Conservation (phyloP, 2,888 invertebrate genomes). For the Neoaliturus tenellus region DNA sequence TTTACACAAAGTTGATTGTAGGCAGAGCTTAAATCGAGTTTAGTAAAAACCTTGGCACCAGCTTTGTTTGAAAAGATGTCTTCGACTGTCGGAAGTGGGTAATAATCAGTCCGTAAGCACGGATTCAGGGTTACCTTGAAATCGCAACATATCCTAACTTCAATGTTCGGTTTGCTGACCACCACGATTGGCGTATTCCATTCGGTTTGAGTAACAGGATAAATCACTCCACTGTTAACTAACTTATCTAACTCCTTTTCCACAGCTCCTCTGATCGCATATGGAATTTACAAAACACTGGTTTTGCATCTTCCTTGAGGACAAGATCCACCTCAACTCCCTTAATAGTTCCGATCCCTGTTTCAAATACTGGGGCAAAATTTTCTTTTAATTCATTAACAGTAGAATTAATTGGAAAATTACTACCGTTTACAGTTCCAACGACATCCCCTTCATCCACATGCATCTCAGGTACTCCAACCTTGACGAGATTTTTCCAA, state of each 20-base stretch:
- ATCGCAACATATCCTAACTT: constrained; percentile 3
- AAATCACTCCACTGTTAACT: background rate
- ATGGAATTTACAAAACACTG: background rate
- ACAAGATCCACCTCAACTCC: background rate
- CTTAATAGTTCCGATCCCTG: constrained; percentile 4
- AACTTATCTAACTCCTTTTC: background rate
- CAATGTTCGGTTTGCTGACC: background rate
- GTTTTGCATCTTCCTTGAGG: background rate
- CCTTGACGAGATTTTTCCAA: background rate
- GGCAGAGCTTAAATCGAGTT: background rate
- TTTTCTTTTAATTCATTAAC: background rate
- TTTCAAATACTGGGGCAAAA: background rate
- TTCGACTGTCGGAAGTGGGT: background rate
- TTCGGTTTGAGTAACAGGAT: background rate
- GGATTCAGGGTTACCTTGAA: background rate
- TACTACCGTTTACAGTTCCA: background rate
- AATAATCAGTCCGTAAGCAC: background rate
- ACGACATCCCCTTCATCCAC: background rate
- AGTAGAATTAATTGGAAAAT: background rate
- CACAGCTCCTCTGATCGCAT: background rate
- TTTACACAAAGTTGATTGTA: background rate
- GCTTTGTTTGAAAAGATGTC: background rate
- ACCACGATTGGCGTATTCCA: background rate
- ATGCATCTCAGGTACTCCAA: background rate
- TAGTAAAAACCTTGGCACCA: background rate